Base-by-base conservation (phyloP, 2,888 invertebrate species). In the Cephus nigrinus region DNA sequence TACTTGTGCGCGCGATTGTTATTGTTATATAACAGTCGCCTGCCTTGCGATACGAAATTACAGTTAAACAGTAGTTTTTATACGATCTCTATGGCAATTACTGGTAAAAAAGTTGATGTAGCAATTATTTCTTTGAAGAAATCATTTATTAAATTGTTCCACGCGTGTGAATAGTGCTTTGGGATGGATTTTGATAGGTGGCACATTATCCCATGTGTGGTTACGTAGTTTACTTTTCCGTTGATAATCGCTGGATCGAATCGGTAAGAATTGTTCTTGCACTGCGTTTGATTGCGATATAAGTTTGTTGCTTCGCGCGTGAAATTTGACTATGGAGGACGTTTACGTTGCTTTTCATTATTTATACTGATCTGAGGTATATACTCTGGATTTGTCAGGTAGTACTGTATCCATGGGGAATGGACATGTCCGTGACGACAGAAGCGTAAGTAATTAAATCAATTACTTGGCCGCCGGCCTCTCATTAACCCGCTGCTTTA, bases 401-500 rank as follows among this genome's bases (percentile, higher is more conserved):
- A 23, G 9, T 55, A 23, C 23, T 55, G 55, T 55, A 5, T 9
- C 23, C 9, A 55, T 23, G 31, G 71, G 71, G 31, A 33, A 12
- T 71, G 23, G 15, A 73, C 15, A 30, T 35, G 32, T 73, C 34
- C 77, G 77, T 74, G 69, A 77, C 68, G 32, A 34, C 71, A 55
- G 75, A 75, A 77, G 77, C 32, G 36, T 75, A 35, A 77, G 69
- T 68, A 78, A 77, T 78, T 78, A 72, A 76, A 69, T 76, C 75
- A 31, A 80, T 76, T 79, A 79, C 34, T 74, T 32, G 71, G 40
- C 55, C 75, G 30, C 40, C 76, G 75, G 35, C 73, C 75, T 31
- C 74, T 79, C 77, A 74, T 80, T 78, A 78, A 73, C 78, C 40
- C 75, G 69, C 73, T 74, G 77, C 69, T 76, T 79, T 71, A 74